These are phyloP conservation scores for Phoenicopterus ruber DNA, from an alignment of 2,113 vertebrate genomes.

Conservation along the genomic window DNA sequence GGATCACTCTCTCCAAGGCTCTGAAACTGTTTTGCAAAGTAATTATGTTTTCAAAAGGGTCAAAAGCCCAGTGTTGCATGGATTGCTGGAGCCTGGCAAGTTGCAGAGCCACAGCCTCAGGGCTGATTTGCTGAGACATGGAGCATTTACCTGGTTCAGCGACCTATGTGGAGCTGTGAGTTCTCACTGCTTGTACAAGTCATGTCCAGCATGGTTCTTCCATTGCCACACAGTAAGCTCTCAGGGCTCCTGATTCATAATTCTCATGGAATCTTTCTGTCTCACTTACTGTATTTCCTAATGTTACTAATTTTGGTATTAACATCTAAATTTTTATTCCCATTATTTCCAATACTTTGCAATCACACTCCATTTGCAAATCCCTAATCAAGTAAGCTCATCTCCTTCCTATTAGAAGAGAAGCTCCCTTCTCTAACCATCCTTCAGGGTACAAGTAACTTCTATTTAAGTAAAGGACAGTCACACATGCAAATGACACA, in stretches of 20 bases:
- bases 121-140: background rate
- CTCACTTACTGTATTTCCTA: background rate
- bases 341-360: slow-evolving; percentile 14
- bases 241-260: background rate
- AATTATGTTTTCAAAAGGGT: background rate
- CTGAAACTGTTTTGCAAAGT: background rate
- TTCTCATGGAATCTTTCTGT: background rate
- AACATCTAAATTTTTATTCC: slow-evolving; percentile 20
- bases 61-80: background rate
- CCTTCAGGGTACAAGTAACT: background rate
- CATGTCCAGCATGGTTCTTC: background rate
- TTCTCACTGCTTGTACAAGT: background rate
- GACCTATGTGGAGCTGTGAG: background rate
- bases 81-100: background rate
- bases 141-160: background rate
- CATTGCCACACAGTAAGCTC: background rate
- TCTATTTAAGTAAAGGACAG: background rate
- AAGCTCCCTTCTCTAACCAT: background rate
- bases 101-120: background rate
- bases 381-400: slow-evolving; percentile 25
- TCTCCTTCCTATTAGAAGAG: background rate
- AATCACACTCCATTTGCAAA: slow-evolving; percentile 34
- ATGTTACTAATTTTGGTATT: slow-evolving; percentile 20
- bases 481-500: background rate
- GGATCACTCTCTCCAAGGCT: background rate